A percentile compares a stretch with the other conserved stretches of the same genome.
Evolutionary conservation across 2,113 vertebrate genomes (phyloP).

Genomic region (Microtus pennsylvanicus): DNA sequence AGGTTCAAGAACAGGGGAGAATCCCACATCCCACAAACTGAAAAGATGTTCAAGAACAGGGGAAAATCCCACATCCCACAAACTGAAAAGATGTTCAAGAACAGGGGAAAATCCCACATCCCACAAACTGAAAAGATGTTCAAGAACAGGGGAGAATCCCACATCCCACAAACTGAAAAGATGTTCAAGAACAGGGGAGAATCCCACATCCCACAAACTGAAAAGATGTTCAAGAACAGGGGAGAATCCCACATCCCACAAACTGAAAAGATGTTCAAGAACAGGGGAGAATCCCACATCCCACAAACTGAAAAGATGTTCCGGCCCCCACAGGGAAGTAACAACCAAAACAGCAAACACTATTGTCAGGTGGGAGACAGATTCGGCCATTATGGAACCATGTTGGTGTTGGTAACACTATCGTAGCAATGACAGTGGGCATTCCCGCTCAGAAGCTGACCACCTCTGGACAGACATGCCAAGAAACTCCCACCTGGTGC

Average conservation of each 20-base stretch:
- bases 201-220: too few species aligned
- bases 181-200: too few species aligned
- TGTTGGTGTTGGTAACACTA: background rate
- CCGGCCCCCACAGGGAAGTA: background rate
- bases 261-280: too few species aligned
- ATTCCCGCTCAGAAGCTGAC: background rate
- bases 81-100: background rate
- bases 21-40: background rate
- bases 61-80: background rate
- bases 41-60: background rate
- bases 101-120: background rate
- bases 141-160: too few species aligned
- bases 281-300: too few species aligned
- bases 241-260: too few species aligned
- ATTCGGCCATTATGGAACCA: background rate
- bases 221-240: too few species aligned
- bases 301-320: conserved; percentile 27
- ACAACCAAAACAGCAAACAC: background rate
- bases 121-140: too few species aligned
- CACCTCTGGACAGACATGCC: background rate
- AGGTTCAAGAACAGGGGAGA: conserved; percentile 36
- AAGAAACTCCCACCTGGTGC: background rate
- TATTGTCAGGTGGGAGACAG: background rate
- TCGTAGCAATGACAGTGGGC: background rate
- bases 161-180: too few species aligned